Evolutionary conservation across 1,140 invertebrate genomes (phyloP), one percentile per base, ranked within the genome.

Genomic region (Lucilia sericata): DNA sequence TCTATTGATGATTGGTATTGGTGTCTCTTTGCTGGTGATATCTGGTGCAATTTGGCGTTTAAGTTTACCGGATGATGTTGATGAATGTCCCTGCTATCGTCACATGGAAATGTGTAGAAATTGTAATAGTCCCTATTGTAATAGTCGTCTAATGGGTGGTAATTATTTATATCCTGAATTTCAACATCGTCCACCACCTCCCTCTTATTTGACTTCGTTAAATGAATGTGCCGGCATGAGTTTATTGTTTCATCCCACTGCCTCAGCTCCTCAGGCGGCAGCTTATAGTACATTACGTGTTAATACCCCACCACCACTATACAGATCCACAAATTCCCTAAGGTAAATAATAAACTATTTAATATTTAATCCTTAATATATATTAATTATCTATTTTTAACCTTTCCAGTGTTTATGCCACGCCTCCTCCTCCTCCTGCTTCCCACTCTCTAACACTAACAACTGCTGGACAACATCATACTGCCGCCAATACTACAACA

Each of bases 1-100:
- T 12, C 86, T 90, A 34, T 85, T 90, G 0, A 90, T 90, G 89
- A 90, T 90, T 78, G 89, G 89, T 74, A 90, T 90, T 51, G 89
- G 89, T 5, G 88, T 90, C 34, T 90, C 89, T 5, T 19, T 90
- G 80, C 80, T 90, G 81, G 89, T 90, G 21, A 90, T 90, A 17
- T 88, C 89, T 9, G 89, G 89, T 12, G 88, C 88, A 60, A 89
- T 90, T 75, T 90, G 89, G 89, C 85, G 89, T 2, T 82, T 90
- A 5, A 89, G 88, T 84, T 21, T 90, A 51, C 88, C 89, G 2
- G 88, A 89, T 60, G 88, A 90, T 47, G 84, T 86, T 1, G 89
- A 90, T 36, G 86, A 89, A 13, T 90, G 89, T 82, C 88, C 87
- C 2, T 90, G 89, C 82, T 88, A 88, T 14, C 74, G 89, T 7